Evolutionary conservation across 1,140 invertebrate genomes (phyloP), one percentile per base, ranked within the genome.

Genomic region (Euwallacea fornicatus): DNA sequence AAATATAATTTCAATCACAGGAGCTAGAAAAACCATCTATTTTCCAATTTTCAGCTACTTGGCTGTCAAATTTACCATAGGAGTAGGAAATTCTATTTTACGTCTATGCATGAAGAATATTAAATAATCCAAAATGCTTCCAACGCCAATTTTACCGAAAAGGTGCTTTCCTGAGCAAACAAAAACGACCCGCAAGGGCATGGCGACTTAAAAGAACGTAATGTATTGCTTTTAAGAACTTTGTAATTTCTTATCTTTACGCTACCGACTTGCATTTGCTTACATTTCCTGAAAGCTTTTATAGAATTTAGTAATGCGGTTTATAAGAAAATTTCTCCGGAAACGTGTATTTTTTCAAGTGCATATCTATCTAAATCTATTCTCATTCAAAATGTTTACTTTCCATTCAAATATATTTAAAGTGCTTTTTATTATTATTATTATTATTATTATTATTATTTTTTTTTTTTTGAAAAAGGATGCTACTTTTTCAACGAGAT

Each of bases 261-360:
- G 13, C 46, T 33, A 13, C 46, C 9, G 13, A 50, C 46, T 50
- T 50, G 46, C 13, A 11, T 50, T 11, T 50, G 46, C 46, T 33
- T 33, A 33, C 21, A n/a, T 60, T 60, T 41, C 42, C 58, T 41
- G n/a, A 60, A 42, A 60, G 16, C 54, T 56, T 60, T 60, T 60
- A 33, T 60, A 21, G 10, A 21, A 60, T 60, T 41, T 42, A 41
- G 16, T 42, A 13, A 60, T 41, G 7, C 21, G 21, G 33, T 8
- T 41, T 60, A 60, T 2, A 42, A 33, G 21, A 33, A 33, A 4
- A 33, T 4, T 33, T 33, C 21, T 33, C 21, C 21, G 21, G 21
- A 2, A 33, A 33, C 21, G 21, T 33, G 21, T 33, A 33, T 33
- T 33, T 33, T 33, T 33, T 33, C 21, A 33, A 33, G 21, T 33